These are phyloP conservation scores for Adelphocoris suturalis DNA, from an alignment of 2,888 invertebrate species.

Conservation along the genomic window DNA sequence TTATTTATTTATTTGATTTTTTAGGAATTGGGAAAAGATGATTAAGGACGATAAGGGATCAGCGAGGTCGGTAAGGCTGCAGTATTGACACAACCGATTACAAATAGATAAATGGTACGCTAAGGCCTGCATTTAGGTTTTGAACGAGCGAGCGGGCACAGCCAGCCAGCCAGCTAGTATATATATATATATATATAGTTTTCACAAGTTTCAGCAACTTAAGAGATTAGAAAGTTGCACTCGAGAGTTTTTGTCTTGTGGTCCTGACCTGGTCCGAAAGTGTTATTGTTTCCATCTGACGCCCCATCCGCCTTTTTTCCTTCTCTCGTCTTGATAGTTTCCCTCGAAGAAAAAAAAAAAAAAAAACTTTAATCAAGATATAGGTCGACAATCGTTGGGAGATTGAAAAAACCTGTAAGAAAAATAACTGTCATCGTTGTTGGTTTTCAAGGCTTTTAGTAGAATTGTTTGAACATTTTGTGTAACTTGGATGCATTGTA, in stretches of 20 bases:
- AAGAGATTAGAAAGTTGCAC: not conserved
- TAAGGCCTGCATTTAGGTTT: too few relatives aligned
- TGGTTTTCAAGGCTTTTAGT: constrained; percentile 12
- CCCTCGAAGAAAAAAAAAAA: not conserved
- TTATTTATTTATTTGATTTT: too few relatives aligned
- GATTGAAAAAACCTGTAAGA: constrained; percentile 18
- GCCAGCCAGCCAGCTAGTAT: too few relatives aligned
- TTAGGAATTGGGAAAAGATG: too few relatives aligned
- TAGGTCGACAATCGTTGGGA: not conserved
- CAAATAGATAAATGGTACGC: too few relatives aligned
- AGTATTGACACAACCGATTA: too few relatives aligned
- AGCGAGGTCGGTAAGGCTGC: too few relatives aligned
- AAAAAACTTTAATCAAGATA: constrained; percentile 32
- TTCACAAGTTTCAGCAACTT: not conserved
- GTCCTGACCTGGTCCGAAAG: not conserved
- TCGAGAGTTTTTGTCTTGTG: not conserved
- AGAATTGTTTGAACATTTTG: not conserved
- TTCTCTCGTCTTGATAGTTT: constrained; percentile 13
- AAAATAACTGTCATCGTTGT: not conserved
- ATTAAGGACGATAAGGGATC: too few relatives aligned
- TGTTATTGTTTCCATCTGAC: not conserved
- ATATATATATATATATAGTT: too few relatives aligned
- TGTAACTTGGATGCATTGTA: too few relatives aligned
- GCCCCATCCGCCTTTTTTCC: constrained; percentile 3
- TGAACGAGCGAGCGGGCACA: too few relatives aligned